These are phyloP conservation scores for Campoplex nolae DNA, from an alignment of 2,888 invertebrate genomes.

Conservation along the genomic window DNA sequence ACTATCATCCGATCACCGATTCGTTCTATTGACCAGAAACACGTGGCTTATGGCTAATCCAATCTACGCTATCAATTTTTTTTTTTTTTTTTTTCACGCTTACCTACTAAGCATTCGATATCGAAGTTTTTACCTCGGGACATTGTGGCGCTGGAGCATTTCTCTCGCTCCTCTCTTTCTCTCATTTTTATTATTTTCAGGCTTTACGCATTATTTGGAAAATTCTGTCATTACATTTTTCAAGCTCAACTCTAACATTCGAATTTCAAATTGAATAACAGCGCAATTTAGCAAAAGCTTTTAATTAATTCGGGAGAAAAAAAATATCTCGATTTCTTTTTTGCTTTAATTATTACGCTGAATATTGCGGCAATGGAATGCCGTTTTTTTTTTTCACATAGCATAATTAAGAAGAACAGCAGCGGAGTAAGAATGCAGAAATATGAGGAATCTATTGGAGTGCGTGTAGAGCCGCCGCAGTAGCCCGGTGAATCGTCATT, in stretches of 20 bases:
- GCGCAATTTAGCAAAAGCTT: background rate
- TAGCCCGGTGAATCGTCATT: background rate
- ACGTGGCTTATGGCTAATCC: background rate
- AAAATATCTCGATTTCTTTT: background rate
- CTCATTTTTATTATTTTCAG: background rate
- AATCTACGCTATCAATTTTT: background rate
- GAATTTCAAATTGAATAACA: background rate
- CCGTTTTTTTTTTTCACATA: background rate
- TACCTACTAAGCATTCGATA: slow-evolving; percentile 5
- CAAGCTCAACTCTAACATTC: background rate
- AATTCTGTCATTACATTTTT: background rate
- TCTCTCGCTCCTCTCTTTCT: background rate
- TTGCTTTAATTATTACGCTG: background rate
- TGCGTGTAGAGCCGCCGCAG: background rate
- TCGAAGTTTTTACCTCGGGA: background rate
- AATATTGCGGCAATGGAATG: background rate
- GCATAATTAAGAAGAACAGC: background rate
- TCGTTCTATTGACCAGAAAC: background rate
- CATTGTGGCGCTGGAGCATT: background rate
- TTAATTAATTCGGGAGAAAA: background rate
- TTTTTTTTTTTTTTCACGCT: background rate
- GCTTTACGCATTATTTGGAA: background rate
- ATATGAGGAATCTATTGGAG: background rate
- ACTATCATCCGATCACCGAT: background rate
- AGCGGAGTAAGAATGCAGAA: background rate